Evolutionary conservation across 2,888 invertebrate species (phyloP).

Genomic region (Pseudococcus longispinus): DNA sequence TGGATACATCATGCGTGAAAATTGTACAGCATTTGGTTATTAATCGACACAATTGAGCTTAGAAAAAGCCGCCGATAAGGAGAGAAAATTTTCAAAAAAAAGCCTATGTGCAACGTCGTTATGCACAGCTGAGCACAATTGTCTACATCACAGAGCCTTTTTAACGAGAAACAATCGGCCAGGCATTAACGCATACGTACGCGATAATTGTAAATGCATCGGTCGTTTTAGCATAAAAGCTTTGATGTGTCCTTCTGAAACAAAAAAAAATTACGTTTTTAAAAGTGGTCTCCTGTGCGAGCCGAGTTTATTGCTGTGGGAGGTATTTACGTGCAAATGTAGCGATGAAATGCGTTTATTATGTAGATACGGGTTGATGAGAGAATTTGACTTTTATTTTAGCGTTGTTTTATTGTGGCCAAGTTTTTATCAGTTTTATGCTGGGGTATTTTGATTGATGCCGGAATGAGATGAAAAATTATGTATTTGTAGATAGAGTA

Average conservation of each 20-base stretch:
- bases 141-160: slow-evolving; percentile 6
- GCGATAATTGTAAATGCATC: slow-evolving; percentile 4
- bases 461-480: too few relatives aligned
- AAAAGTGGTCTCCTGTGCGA: background rate
- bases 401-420: too few relatives aligned
- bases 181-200: background rate
- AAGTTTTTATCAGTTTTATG: too few relatives aligned
- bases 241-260: slow-evolving; percentile 8
- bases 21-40: background rate
- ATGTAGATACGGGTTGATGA: too few relatives aligned
- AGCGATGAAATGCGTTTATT: too few relatives aligned
- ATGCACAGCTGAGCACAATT: slow-evolving; percentile 13
- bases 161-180: background rate
- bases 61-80: background rate
- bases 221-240: slow-evolving; percentile 1
- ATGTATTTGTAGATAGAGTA: too few relatives aligned
- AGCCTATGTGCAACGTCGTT: background rate
- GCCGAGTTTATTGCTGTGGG: background rate
- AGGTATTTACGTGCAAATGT: background rate
- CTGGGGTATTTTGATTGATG: too few relatives aligned
- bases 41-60: background rate
- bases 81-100: background rate
- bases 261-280: background rate
- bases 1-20: background rate
- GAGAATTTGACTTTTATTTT: too few relatives aligned